phyloP scores from a whole-genome alignment of 2,888 invertebrate species.

The Volucella bombylans region DNA sequence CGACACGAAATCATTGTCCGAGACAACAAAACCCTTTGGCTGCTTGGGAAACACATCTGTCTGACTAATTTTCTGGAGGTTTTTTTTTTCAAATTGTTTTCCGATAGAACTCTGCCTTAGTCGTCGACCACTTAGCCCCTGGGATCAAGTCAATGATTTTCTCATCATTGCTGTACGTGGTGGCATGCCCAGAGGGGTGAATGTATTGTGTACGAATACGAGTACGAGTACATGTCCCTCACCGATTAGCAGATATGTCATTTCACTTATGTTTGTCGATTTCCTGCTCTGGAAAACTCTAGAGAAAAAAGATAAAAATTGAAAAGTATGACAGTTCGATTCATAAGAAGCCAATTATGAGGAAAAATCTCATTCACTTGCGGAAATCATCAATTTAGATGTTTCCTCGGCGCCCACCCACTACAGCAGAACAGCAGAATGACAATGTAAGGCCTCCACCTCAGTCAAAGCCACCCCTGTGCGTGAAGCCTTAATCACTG shows the following conservation, averaged over 20 bases:
- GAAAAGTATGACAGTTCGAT: constrained; percentile 74
- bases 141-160: constrained; percentile 64
- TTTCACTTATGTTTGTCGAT: constrained; percentile 52
- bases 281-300: constrained; percentile 44
- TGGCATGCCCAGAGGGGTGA: constrained; percentile 25
- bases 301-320: constrained; percentile 58
- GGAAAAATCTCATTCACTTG: constrained; percentile 76
- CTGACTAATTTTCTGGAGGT: constrained; percentile 28
- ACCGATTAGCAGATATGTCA: constrained; percentile 54
- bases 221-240: constrained; percentile 1
- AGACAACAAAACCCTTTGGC: constrained; percentile 55
- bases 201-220: background rate
- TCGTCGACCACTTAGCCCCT: constrained; percentile 37
- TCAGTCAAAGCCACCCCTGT: constrained; percentile 50
- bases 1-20: constrained; percentile 6
- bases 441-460: constrained; percentile 40
- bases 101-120: background rate
- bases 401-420: constrained; percentile 57
- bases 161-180: constrained; percentile 58
- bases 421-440: constrained; percentile 14
- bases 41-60: constrained; percentile 56
- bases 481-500: constrained; percentile 71
- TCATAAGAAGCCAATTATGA: constrained; percentile 76
- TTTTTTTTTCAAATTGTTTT: background rate
- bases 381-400: constrained; percentile 71